A percentile compares a stretch with the other conserved stretches of the same genome.
Conservation (phyloP, 2,797 vertebrate genomes). For the Smutsia temminckii region DNA sequence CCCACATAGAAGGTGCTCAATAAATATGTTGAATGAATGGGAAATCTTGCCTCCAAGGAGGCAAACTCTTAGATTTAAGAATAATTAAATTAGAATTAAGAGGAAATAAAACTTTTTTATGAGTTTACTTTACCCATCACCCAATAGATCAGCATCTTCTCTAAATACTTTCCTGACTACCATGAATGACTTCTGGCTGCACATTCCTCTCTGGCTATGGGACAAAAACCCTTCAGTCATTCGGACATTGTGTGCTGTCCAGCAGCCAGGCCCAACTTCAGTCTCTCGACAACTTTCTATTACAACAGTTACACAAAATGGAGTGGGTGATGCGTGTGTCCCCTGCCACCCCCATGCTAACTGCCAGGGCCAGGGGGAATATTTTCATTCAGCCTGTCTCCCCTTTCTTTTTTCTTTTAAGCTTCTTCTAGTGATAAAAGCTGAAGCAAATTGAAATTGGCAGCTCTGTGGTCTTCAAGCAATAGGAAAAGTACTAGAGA, state of each 20-base stretch:
- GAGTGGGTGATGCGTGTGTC: neutral
- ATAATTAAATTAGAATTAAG: neutral
- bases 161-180: neutral
- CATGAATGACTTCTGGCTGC: neutral
- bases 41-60: neutral
- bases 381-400: conserved; percentile 28
- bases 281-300: neutral
- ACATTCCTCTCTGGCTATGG: rapidly evolving
- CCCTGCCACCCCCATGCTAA: neutral
- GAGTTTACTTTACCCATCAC: neutral
- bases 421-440: conserved; percentile 89
- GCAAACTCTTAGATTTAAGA: neutral
- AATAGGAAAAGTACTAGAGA: conserved; percentile 86
- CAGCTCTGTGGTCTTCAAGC: conserved; percentile 89
- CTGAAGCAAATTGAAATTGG: conserved; percentile 88
- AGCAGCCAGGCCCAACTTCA: neutral
- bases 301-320: neutral
- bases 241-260: neutral
- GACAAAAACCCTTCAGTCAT: neutral
- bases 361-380: neutral
- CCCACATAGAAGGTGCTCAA: neutral
- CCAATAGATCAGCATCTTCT: neutral
- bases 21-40: neutral
- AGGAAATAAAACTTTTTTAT: neutral
- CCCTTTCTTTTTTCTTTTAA: conserved; percentile 77